Percentiles rank a stretch among this genome's conserved stretches.
Evolutionary conservation across 2,113 vertebrate genomes (phyloP).

Genomic region (Calypte anna): DNA sequence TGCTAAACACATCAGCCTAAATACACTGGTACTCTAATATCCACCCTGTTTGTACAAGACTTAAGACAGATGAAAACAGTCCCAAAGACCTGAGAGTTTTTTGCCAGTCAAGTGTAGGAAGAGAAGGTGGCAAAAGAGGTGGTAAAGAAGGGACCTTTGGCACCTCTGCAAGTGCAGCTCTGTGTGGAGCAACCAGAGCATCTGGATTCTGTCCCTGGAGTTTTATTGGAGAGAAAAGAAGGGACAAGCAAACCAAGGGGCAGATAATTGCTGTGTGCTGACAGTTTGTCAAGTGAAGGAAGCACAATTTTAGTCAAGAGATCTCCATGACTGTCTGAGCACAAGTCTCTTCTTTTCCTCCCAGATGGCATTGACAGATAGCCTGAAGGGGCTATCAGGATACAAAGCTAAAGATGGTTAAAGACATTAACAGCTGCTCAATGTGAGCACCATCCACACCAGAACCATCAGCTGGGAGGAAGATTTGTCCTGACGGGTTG

Average conservation of each 20-base stretch:
- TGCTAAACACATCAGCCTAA: constrained; percentile 39
- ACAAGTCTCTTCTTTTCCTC: constrained; percentile 50
- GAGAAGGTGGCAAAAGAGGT: not conserved
- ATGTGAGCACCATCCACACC: constrained; percentile 1
- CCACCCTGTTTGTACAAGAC: constrained; percentile 29
- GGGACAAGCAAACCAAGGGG: not conserved
- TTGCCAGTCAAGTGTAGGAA: not conserved
- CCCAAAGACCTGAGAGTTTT: not conserved
- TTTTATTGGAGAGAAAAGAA: not conserved
- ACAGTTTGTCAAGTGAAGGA: constrained; percentile 45
- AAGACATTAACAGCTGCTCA: constrained; percentile 62
- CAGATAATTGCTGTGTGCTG: constrained; percentile 41
- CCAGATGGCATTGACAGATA: constrained; percentile 61
- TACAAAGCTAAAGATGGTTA: constrained; percentile 60
- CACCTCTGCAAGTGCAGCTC: not conserved
- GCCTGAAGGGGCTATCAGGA: constrained; percentile 62
- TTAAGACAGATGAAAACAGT: constrained; percentile 4
- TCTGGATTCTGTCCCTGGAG: not conserved
- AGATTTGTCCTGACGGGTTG: constrained; percentile 9
- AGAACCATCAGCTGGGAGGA: not conserved
- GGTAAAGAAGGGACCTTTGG: not conserved
- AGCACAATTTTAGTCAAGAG: constrained; percentile 36
- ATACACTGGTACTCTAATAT: constrained; percentile 31
- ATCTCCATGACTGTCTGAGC: not conserved
- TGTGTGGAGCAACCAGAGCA: not conserved